These are phyloP conservation scores for Drosophila tripunctata DNA, from an alignment of 2,888 invertebrate species.

Conservation along the genomic window DNA sequence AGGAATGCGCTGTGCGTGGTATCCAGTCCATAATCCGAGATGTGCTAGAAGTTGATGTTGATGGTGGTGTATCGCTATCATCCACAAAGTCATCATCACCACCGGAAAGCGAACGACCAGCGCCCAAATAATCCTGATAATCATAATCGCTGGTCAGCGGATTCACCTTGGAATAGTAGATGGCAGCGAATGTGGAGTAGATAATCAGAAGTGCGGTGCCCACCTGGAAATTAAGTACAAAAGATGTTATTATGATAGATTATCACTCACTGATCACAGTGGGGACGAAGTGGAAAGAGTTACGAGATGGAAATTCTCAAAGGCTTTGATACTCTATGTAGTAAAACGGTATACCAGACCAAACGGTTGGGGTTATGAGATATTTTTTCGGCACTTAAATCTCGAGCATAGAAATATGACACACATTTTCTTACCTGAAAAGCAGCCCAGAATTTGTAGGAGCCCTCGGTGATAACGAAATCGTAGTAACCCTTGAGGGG, in stretches of 20 bases:
- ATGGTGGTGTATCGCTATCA: conserved; percentile 46
- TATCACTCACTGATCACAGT: no score
- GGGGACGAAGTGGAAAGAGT: no score
- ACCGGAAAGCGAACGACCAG: conserved; percentile 87
- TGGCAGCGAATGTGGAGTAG: conserved; percentile 93
- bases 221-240: conserved; percentile 86
- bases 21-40: conserved; percentile 74
- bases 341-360: no score
- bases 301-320: no score
- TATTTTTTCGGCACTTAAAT: no score
- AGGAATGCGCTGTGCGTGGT: conserved; percentile 80
- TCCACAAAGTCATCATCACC: conserved; percentile 82
- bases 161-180: conserved; percentile 94
- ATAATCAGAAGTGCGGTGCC: conserved; percentile 91
- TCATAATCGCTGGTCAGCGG: conserved; percentile 92
- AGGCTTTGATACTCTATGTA: no score
- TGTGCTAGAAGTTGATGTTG: conserved; percentile 25
- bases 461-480: conserved; percentile 94
- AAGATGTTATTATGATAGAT: background rate
- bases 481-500: conserved; percentile 93
- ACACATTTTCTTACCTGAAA: conserved; percentile 89
- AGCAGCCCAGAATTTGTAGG: conserved; percentile 94
- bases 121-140: conserved; percentile 89
- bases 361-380: no score
- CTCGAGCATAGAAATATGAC: no score